Percentiles rank a stretch among this genome's conserved stretches.
phyloP scores from a whole-genome alignment of 2,113 vertebrate genomes.

The Danio rerio region DNA sequence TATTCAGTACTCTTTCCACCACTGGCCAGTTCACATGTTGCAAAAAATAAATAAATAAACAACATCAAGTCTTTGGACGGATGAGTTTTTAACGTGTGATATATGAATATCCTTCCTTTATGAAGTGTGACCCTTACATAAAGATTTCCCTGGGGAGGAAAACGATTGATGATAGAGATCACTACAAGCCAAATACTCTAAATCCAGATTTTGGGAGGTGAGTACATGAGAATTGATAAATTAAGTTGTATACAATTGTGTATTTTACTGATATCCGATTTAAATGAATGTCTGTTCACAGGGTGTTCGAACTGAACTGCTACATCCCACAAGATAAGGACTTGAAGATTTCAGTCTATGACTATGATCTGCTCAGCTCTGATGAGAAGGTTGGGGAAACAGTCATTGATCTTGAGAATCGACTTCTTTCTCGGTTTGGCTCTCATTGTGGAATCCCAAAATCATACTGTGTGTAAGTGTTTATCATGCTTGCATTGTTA shows the following conservation, averaged over 20 bases:
- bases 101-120: background rate
- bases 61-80: background rate
- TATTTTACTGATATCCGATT: no score
- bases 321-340: slow-evolving; percentile 98
- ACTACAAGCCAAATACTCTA: slow-evolving; percentile 90
- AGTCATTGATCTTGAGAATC: slow-evolving; percentile 93
- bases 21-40: background rate
- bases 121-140: slow-evolving; percentile 95
- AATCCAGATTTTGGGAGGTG: slow-evolving; percentile 95
- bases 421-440: slow-evolving; percentile 92
- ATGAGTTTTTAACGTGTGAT: background rate
- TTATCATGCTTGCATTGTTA: background rate
- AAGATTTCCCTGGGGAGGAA: slow-evolving; percentile 92
- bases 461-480: slow-evolving; percentile 89
- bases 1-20: no score
- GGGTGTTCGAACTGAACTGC: slow-evolving; percentile 95
- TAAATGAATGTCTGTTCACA: slow-evolving; percentile 55
- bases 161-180: slow-evolving; percentile 89
- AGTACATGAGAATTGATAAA: background rate
- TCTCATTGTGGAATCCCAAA: slow-evolving; percentile 92
- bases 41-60: no score
- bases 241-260: background rate
- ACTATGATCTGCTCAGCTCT: slow-evolving; percentile 88
- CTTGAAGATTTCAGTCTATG: slow-evolving; percentile 94
- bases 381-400: slow-evolving; percentile 99